Conservation (phyloP, 2,888 invertebrate species). For the Cerastis leucographa region DNA sequence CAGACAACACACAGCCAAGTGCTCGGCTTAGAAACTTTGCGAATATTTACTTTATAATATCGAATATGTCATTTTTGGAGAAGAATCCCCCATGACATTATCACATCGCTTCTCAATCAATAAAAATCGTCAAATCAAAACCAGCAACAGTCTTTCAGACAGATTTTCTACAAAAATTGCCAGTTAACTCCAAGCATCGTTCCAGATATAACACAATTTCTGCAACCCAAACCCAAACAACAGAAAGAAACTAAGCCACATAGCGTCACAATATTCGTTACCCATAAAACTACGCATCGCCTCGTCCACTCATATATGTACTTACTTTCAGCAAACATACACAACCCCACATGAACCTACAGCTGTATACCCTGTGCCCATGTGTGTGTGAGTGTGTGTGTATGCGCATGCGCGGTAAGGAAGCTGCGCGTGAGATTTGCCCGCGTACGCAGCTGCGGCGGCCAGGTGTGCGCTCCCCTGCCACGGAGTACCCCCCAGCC, state of each 20-base stretch:
- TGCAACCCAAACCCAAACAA: slow-evolving; percentile 1
- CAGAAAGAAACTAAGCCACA: not conserved
- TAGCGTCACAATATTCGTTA: slow-evolving; percentile 19
- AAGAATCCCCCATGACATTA: not conserved
- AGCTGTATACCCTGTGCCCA: slow-evolving; percentile 51
- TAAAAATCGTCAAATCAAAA: not conserved
- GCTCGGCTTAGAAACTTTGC: not conserved
- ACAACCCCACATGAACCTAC: slow-evolving; percentile 32
- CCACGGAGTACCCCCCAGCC: slow-evolving; percentile 75
- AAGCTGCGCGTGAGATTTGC: slow-evolving; percentile 90
- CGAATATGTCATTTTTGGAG: not conserved
- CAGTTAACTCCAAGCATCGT: not conserved
- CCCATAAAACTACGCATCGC: slow-evolving; percentile 46
- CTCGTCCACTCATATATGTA: slow-evolving; percentile 41
- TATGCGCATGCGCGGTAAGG: slow-evolving; percentile 86
- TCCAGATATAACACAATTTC: not conserved
- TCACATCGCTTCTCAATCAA: not conserved
- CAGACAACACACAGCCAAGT: not conserved
- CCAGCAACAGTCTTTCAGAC: no score
- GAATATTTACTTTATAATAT: not conserved
- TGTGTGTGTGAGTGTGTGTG: slow-evolving; percentile 68
- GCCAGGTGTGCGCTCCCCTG: slow-evolving; percentile 88
- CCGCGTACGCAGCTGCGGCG: slow-evolving; percentile 88
- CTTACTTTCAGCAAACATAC: slow-evolving; percentile 53
- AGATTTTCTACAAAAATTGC: not conserved